Evolutionary conservation across 2,888 invertebrate genomes (phyloP), one percentile per base, ranked within the genome.

Genomic region (Orchesellides sinensis): DNA sequence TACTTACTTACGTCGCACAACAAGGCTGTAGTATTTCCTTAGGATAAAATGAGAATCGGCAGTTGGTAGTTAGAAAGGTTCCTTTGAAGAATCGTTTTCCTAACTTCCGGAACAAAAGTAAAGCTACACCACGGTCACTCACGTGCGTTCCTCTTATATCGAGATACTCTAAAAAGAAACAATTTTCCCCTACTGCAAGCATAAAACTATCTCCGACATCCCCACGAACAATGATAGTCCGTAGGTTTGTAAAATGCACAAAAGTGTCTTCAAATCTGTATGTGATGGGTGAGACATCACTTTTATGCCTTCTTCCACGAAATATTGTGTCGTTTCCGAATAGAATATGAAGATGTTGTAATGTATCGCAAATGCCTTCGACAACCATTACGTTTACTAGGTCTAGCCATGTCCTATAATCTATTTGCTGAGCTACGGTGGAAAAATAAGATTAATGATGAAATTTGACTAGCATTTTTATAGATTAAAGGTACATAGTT

Each of bases 161-260:
- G n/a, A 87, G 35, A 74, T 87, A 68, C 49, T 85, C 81, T 23
- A 87, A 52, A 40, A 61, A 56, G 17, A 68, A 45, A 52, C 87
- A 87, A 40, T 74, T 79, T 32, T 65, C 40, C 1, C 87, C 86
- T 10, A 87, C 52, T 17, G 83, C 82, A 2, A 65, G 29, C 70
- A 87, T 66, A 25, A 87, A 56, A 12, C 61, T 69, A 40, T 87
- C 85, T 0, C 78, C 79, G 27, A 68, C 29, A 19, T 70, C 68
- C 2, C 87, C 87, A 6, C 83, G 80, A 25, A 86, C 83, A 5
- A 87, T 78, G 4, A 87, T 49, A 35, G 83, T 85, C 12, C 72
- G 80, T 0, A 87, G 47, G 29, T 85, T 74, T 10, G 17, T 66
- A 45, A 87, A 87, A n/a, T 78, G 70, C 10, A 74, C 63, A 8